phyloP scores from a whole-genome alignment of 2,113 vertebrate genomes.

The Ceyx melanurus region DNA sequence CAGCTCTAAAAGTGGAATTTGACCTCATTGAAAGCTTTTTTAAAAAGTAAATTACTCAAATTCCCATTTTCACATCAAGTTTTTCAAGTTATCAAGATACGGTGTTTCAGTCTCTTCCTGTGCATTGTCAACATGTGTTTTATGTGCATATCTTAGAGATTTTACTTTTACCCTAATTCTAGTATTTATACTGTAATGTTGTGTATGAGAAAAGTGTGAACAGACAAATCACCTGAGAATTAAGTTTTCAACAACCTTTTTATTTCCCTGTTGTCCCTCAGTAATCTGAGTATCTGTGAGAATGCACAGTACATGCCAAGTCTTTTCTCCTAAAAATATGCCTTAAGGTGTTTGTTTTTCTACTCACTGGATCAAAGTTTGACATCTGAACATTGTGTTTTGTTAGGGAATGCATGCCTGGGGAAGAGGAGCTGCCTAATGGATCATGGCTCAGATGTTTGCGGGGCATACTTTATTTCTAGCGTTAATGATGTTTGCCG shows the following conservation, averaged over 20 bases:
- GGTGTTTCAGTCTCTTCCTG: neutral
- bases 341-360: conserved; percentile 39
- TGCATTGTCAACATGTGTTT: neutral
- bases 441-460: conserved; percentile 85
- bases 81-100: neutral
- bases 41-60: neutral
- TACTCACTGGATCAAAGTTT: conserved; percentile 16
- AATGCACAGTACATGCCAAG: neutral
- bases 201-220: neutral
- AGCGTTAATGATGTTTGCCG: conserved; percentile 72
- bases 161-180: neutral
- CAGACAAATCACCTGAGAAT: neutral
- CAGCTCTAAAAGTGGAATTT: neutral
- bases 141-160: neutral
- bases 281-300: neutral
- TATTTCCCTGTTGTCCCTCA: neutral
- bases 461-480: conserved; percentile 77
- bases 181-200: neutral
- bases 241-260: neutral
- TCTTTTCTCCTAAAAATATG: conserved; percentile 26
- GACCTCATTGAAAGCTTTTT: neutral
- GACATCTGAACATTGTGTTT: conserved; percentile 1
- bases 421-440: conserved; percentile 66
- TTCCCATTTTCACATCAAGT: neutral
- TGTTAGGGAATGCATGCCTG: conserved; percentile 54